phyloP scores from a whole-genome alignment of 1,140 invertebrate species.

The Calliopsis andreniformis region DNA sequence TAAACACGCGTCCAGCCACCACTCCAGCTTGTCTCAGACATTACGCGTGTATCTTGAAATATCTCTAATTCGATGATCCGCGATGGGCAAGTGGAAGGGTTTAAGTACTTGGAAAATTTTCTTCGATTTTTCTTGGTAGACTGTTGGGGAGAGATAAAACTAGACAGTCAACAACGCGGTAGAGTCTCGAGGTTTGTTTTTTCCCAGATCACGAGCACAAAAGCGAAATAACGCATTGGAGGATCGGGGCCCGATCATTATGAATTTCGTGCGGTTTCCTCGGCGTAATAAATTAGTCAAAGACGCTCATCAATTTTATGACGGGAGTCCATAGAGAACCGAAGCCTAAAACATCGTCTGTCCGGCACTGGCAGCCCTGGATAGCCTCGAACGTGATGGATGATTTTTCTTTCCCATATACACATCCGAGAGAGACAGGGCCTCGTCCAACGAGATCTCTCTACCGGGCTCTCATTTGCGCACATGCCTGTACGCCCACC shows the following conservation, averaged over 20 bases:
- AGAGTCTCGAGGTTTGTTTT: not conserved
- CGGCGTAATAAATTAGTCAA: slow-evolving; percentile 79
- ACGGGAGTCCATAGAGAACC: slow-evolving; percentile 72
- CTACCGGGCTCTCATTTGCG: slow-evolving; percentile 63
- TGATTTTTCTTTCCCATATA: slow-evolving; percentile 76
- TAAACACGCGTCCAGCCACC: slow-evolving; percentile 40
- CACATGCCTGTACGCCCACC: slow-evolving; percentile 56
- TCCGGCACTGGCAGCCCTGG: slow-evolving; percentile 72
- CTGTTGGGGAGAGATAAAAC: no score
- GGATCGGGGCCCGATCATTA: slow-evolving; percentile 69
- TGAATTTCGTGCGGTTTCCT: slow-evolving; percentile 76
- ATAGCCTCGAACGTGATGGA: slow-evolving; percentile 80
- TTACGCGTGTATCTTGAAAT: slow-evolving; percentile 6
- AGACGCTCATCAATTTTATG: slow-evolving; percentile 80
- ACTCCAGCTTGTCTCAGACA: slow-evolving; percentile 21
- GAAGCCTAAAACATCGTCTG: slow-evolving; percentile 76
- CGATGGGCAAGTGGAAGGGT: no score
- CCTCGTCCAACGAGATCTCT: slow-evolving; percentile 52
- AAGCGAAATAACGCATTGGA: slow-evolving; percentile 43
- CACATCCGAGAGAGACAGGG: slow-evolving; percentile 31
- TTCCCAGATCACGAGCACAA: slow-evolving; percentile 31
- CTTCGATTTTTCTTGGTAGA: not conserved
- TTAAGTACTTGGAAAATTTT: no score
- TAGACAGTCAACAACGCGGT: no score
- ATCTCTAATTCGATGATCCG: slow-evolving; percentile 30